Evolutionary conservation across 2,888 invertebrate genomes (phyloP).

Genomic region (Eilema caniola): DNA sequence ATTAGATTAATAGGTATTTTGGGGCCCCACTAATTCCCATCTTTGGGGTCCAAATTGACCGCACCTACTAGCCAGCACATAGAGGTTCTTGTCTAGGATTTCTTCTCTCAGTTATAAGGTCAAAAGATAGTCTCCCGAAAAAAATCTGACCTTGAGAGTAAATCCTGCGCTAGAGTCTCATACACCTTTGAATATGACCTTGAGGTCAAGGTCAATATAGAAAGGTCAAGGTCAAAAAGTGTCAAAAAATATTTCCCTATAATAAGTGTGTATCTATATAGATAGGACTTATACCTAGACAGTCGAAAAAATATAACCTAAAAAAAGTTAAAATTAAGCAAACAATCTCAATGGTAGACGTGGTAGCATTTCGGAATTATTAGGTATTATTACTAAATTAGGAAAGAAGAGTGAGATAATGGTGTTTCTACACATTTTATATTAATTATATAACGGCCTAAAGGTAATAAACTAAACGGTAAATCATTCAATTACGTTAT

Average conservation of each 20-base stretch:
- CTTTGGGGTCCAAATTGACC: too few species aligned
- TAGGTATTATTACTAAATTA: conserved; percentile 43
- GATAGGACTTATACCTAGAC: conserved; percentile 15
- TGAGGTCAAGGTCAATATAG: too few species aligned
- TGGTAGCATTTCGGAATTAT: conserved; percentile 63
- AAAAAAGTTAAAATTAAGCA: conserved; percentile 50
- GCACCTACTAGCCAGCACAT: too few species aligned
- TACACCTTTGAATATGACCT: too few species aligned
- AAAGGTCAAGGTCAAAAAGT: too few species aligned
- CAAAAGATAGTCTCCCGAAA: too few species aligned
- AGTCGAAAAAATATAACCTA: conserved; percentile 30
- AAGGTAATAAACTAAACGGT: too few species aligned
- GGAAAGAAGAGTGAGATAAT: conserved; percentile 22
- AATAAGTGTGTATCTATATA: conserved; percentile 12
- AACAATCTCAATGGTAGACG: conserved; percentile 70
- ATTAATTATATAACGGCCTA: not conserved
- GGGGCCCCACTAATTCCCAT: not conserved
- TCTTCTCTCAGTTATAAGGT: too few species aligned
- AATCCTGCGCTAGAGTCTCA: too few species aligned
- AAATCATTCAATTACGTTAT: too few species aligned
- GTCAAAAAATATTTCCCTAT: not conserved
- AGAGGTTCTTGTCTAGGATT: too few species aligned
- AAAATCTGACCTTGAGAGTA: too few species aligned
- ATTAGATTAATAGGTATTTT: not conserved
- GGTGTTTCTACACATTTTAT: conserved; percentile 29